Percentiles rank a stretch among this genome's conserved stretches.
Conservation (phyloP, 2,797 vertebrate species). For the Anniella stebbinsi region DNA sequence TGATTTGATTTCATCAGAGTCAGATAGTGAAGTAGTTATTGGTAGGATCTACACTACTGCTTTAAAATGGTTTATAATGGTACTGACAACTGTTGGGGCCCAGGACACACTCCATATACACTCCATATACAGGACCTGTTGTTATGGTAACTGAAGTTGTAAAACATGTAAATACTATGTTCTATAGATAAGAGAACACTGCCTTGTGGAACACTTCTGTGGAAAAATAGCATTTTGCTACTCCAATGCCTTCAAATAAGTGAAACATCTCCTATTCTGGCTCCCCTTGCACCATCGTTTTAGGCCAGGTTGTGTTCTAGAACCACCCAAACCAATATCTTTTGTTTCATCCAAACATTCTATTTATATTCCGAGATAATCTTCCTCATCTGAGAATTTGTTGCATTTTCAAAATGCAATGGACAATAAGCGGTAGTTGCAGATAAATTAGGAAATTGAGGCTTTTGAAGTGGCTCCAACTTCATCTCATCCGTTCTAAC, state of each 20-base stretch:
- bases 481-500: neutral
- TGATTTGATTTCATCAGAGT: slow-evolving; percentile 17
- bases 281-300: neutral
- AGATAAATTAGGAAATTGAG: neutral
- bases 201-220: neutral
- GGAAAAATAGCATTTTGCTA: neutral
- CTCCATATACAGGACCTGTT: slow-evolving; percentile 47
- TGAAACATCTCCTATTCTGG: no score
- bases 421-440: neutral
- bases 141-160: slow-evolving; percentile 62
- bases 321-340: neutral
- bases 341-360: neutral
- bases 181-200: slow-evolving; percentile 12
- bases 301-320: neutral
- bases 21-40: neutral
- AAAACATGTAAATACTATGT: slow-evolving; percentile 55
- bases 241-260: neutral
- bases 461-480: neutral
- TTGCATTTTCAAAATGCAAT: neutral
- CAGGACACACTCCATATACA: no score
- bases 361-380: neutral
- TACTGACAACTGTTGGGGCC: no score
- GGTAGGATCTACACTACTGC: no score
- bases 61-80: no score
- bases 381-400: neutral